Base-by-base conservation (phyloP, 2,888 invertebrate species). In the Coleophora flavipennella region DNA sequence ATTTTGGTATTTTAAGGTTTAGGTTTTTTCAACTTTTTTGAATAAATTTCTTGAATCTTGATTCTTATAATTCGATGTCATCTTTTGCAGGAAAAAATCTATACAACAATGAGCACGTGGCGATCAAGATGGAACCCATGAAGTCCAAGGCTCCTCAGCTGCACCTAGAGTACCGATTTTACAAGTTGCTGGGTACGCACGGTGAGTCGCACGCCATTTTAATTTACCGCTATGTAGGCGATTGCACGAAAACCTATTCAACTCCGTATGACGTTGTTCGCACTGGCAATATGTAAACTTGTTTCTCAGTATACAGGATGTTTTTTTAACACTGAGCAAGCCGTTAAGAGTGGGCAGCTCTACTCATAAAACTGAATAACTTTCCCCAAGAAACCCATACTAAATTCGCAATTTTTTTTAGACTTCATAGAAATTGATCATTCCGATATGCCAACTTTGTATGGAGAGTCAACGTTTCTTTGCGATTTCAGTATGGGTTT, bases 81-180 rank as follows among this genome's bases (percentile, higher is more conserved):
- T 81, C 73, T 80, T 70, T 90, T 91, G 38, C 90, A 94, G 97
- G 98, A 61, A 99, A 99, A 90, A 99, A 99, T 88, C 90, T 99
- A 73, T 99, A 99, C 91, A 99, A 97, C 90, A 99, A 97, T 90
- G 99, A 99, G 89, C 99, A 99, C 90, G 99, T 99, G 86, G 99
- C 99, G 83, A 99, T 99, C 85, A 99, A 99, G 90, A 92, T 99
- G 96, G 99, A 99, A 91, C 97, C 97, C 67, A 98, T 99, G 97
- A 99, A 99, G 88, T 97, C 99, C 63, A 97, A 99, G 90, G 99
- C 99, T 73, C 99, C 99, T 51, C 99, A 99, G 88, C 90, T 99
- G 74, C 99, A 99, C 86, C 91, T 99, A 89, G 99, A 99, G 89
- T 99, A 99, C 91, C 92, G 99, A 89, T 99, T 99, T 92, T 99